Percentiles rank a stretch among this genome's conserved stretches.
Evolutionary conservation across 2,797 vertebrate genomes (phyloP).

Genomic region (Salarias fasciatus): DNA sequence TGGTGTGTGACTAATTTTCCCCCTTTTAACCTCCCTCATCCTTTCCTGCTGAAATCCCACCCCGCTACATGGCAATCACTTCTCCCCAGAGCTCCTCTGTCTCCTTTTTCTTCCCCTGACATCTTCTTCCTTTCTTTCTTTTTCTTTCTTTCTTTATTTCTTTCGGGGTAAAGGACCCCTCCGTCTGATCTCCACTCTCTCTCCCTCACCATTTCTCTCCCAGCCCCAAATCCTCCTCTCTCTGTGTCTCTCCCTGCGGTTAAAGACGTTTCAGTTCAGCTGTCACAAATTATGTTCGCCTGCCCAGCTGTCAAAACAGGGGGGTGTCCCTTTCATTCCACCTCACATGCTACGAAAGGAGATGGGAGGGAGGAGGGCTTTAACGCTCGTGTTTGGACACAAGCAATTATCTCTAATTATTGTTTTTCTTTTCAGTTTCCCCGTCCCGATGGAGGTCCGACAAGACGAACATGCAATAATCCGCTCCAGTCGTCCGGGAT

Average conservation of each 20-base stretch:
- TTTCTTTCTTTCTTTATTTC: constrained; percentile 54
- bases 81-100: constrained; percentile 37
- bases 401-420: constrained; percentile 99
- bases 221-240: constrained; percentile 40
- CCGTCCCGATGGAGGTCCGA: constrained; percentile 95
- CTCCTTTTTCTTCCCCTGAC: constrained; percentile 37
- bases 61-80: constrained; percentile 48
- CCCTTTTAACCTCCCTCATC: constrained; percentile 55
- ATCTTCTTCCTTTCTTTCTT: constrained; percentile 64
- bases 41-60: constrained; percentile 47
- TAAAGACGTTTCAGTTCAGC: constrained; percentile 90
- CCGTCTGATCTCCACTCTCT: constrained; percentile 70
- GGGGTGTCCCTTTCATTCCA: constrained; percentile 99
- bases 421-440: constrained; percentile 99
- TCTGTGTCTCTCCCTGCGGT: constrained; percentile 70
- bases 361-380: constrained; percentile 85
- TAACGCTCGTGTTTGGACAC: constrained; percentile 99
- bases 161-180: constrained; percentile 60
- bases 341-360: constrained; percentile 94
- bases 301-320: constrained; percentile 99
- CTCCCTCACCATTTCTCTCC: constrained; percentile 34
- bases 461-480: constrained; percentile 96
- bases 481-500: constrained; percentile 92
- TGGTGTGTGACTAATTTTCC: constrained; percentile 71
- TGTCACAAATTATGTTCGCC: constrained; percentile 94